Conservation (phyloP, 2,113 vertebrate species). For the Orycteropus afer region DNA sequence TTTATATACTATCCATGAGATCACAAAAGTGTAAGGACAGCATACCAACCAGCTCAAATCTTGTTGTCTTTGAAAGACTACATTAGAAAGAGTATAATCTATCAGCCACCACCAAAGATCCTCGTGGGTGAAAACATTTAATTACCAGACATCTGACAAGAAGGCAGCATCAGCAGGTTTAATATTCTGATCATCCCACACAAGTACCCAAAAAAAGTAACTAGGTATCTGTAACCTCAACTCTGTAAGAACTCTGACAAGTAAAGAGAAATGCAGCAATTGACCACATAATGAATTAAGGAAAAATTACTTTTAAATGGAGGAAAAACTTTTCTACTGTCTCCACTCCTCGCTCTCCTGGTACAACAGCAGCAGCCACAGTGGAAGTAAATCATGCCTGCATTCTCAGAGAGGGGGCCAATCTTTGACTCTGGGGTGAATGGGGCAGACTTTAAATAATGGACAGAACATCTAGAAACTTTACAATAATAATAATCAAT, state of each 20-base stretch:
- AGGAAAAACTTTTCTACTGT: not conserved
- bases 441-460: not conserved
- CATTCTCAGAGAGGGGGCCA: not conserved
- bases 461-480: not conserved
- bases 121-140: not conserved
- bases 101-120: not conserved
- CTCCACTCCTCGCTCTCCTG: not conserved
- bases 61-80: conserved; percentile 98
- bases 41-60: conserved; percentile 97
- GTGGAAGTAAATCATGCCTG: not conserved
- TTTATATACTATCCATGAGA: conserved; percentile 98
- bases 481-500: no score
- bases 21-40: conserved; percentile 99
- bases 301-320: not conserved
- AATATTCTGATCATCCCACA: not conserved
- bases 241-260: not conserved
- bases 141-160: not conserved
- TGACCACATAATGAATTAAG: not conserved
- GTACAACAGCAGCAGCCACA: not conserved
- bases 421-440: not conserved
- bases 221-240: not conserved
- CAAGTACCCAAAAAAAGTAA: not conserved
- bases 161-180: not conserved
- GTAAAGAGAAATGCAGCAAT: not conserved
- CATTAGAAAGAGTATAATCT: conserved; percentile 88